Percentiles rank a stretch among this genome's conserved stretches.
Conservation (phyloP, 2,888 invertebrate genomes). For the Electrophaes corylata region DNA sequence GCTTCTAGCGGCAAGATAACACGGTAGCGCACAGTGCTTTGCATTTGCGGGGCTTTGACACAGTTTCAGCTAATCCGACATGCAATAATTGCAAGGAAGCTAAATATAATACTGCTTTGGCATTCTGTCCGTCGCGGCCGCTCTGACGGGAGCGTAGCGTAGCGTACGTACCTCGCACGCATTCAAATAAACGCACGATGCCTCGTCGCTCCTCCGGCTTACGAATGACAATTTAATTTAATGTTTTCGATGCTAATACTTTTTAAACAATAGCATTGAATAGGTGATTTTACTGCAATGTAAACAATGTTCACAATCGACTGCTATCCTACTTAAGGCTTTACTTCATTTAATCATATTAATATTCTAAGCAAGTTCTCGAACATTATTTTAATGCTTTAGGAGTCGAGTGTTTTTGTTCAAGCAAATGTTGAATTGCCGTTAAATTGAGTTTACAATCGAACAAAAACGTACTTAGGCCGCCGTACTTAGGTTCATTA, state of each 20-base stretch:
- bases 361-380: constrained; percentile 31
- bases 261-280: constrained; percentile 58
- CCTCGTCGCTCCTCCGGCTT: constrained; percentile 58
- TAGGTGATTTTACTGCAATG: constrained; percentile 28
- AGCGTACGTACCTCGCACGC: constrained; percentile 66
- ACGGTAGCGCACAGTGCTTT: constrained; percentile 40
- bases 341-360: constrained; percentile 29
- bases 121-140: constrained; percentile 61
- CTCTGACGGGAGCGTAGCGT: constrained; percentile 57
- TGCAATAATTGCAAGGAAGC: constrained; percentile 65
- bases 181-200: constrained; percentile 67
- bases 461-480: too few species aligned
- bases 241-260: constrained; percentile 62
- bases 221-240: constrained; percentile 73
- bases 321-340: constrained; percentile 31
- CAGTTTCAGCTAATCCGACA: constrained; percentile 67
- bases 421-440: constrained; percentile 23
- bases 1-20: constrained; percentile 46
- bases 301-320: constrained; percentile 35
- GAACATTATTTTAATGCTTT: constrained; percentile 25
- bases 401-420: constrained; percentile 31
- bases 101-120: constrained; percentile 76
- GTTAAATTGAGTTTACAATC: constrained; percentile 22
- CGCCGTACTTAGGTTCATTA: constrained; percentile 24
- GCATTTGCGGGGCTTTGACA: constrained; percentile 54